Conservation (phyloP, 2,888 invertebrate species). For the Ctena decussata region DNA sequence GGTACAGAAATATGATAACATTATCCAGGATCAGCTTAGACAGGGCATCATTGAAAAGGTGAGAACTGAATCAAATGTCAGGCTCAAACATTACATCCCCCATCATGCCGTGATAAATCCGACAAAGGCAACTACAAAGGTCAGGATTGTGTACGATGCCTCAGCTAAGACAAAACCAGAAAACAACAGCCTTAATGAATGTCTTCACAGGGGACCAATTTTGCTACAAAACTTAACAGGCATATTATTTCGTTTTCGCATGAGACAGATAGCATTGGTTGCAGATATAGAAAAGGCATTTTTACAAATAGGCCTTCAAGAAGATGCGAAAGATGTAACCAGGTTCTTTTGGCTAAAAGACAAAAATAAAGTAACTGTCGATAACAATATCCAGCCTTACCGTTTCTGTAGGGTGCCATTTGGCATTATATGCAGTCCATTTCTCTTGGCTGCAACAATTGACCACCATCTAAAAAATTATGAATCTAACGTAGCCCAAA, state of each 20-base stretch:
- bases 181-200: slow-evolving; percentile 38
- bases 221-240: slow-evolving; percentile 34
- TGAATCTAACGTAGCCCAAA: background rate
- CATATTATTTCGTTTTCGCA: slow-evolving; percentile 31
- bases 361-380: background rate
- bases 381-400: slow-evolving; percentile 11
- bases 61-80: background rate
- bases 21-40: slow-evolving; percentile 31
- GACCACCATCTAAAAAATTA: slow-evolving; percentile 4
- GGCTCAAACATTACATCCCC: slow-evolving; percentile 28
- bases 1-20: slow-evolving; percentile 12
- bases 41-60: slow-evolving; percentile 46
- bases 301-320: slow-evolving; percentile 21
- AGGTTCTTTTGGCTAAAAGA: slow-evolving; percentile 30
- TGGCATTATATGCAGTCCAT: slow-evolving; percentile 20
- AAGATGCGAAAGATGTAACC: slow-evolving; percentile 21
- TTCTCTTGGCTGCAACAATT: slow-evolving; percentile 14
- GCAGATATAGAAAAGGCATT: slow-evolving; percentile 32
- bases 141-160: slow-evolving; percentile 27
- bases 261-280: slow-evolving; percentile 17
- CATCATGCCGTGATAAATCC: slow-evolving; percentile 36
- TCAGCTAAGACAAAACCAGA: slow-evolving; percentile 16
- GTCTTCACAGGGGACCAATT: slow-evolving; percentile 32
- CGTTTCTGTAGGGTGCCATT: slow-evolving; percentile 25
- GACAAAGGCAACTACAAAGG: slow-evolving; percentile 22